A percentile compares a stretch with the other conserved stretches of the same genome.
phyloP scores from a whole-genome alignment of 2,888 invertebrate genomes.

The Drosophila helvetica region DNA sequence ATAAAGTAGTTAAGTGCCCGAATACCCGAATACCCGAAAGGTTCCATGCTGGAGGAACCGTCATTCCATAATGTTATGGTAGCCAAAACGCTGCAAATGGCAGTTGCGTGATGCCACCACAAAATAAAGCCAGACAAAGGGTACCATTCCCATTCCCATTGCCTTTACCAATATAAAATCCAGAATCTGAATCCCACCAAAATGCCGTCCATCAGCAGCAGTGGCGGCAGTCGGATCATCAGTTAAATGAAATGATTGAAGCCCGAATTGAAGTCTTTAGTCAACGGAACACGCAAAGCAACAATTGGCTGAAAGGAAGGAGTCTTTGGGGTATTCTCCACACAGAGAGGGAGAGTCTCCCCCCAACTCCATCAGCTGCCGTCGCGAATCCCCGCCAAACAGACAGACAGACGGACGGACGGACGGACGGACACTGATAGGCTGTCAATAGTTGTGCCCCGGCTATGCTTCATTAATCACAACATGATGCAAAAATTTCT shows the following conservation, averaged over 20 bases:
- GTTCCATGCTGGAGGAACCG: not conserved
- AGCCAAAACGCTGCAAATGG: conserved; percentile 71
- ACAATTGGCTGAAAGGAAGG: conserved; percentile 63
- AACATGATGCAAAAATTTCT: conserved; percentile 73
- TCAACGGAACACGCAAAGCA: conserved; percentile 76
- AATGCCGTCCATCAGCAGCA: conserved; percentile 61
- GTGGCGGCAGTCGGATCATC: conserved; percentile 66
- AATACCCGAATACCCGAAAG: conserved; percentile 16
- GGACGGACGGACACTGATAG: conserved; percentile 56
- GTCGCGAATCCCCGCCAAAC: not conserved
- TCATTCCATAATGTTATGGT: conserved; percentile 50
- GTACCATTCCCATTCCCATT: not conserved
- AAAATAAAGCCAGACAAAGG: conserved; percentile 1
- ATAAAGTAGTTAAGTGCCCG: conserved; percentile 77
- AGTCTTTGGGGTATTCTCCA: not conserved
- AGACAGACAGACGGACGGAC: conserved; percentile 1
- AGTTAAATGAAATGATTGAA: conserved; percentile 80
- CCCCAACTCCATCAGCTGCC: not conserved
- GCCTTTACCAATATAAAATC: not conserved
- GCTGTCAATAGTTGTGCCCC: conserved; percentile 62
- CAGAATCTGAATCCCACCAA: conserved; percentile 18
- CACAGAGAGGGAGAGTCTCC: not conserved
- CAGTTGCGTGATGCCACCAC: conserved; percentile 62
- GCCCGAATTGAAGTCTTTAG: conserved; percentile 78
- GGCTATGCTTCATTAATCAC: conserved; percentile 73